phyloP scores from a whole-genome alignment of 2,888 invertebrate genomes.

The Nephrotoma flavescens region DNA sequence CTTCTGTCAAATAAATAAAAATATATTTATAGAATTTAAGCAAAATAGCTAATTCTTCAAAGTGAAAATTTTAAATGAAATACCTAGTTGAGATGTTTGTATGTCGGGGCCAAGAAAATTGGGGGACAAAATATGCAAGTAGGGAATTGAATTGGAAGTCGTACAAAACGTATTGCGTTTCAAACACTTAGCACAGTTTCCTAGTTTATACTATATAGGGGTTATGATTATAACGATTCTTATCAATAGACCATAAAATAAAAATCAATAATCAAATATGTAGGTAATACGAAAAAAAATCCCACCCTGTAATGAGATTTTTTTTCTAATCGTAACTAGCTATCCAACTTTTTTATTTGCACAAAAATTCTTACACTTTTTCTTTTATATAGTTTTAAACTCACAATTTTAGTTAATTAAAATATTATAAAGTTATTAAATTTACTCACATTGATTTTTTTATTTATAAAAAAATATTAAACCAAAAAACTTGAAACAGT shows the following conservation, averaged over 20 bases:
- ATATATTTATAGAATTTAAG: neutral
- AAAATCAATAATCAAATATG: neutral
- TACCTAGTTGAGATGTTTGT: neutral
- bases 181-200: neutral
- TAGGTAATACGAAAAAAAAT: neutral
- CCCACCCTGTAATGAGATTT: neutral
- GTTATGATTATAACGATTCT: neutral
- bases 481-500: conserved; percentile 4
- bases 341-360: neutral
- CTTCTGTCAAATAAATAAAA: neutral
- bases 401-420: neutral
- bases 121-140: neutral
- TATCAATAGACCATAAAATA: neutral
- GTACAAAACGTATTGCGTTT: neutral
- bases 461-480: neutral
- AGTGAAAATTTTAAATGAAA: neutral
- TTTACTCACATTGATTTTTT: neutral
- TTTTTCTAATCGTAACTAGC: neutral
- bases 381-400: neutral
- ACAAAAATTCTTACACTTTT: neutral
- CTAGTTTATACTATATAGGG: neutral
- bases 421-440: neutral
- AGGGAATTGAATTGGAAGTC: neutral
- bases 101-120: neutral
- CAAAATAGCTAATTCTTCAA: neutral